Base-by-base conservation (phyloP, 2,888 invertebrate species). In the Clusia tigrina region DNA sequence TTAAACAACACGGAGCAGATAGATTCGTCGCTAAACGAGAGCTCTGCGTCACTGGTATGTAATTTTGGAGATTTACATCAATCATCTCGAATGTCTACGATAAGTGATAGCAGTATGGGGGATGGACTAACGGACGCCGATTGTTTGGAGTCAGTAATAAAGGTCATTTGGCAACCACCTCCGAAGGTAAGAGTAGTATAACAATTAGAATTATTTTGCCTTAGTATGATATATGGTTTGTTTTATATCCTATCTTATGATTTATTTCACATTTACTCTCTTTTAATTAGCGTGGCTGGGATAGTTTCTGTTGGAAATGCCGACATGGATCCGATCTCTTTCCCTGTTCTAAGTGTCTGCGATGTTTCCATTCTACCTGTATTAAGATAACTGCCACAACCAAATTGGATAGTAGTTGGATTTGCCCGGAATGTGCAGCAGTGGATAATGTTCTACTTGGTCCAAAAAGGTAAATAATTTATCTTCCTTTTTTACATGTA, bases 271-370 rank as follows among this genome's bases (percentile, higher is more conserved):
- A 46, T 74, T 80, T 48, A 42, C 42, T 42, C n/a, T 42, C 42
- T 9, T 15, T 42, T 6, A 18, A 20, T 12, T 64, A 87, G 87
- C 74, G 74, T 48, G 85, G 87, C 23, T 86, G 87, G 78, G 95
- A 95, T 82, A 86, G 88, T 17, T 96, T 91, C 81, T 98, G 97
- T 82, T 98, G 96, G 96, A 86, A 92, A 67, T 97, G 97, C 76
- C 95, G 96, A 78, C 89, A 90, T 77, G 89, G 90, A 53, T 86
- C 86, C 1, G 85, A 86, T 1, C 78, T 85, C 17, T 83, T 89
- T 73, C 85, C 86, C 6, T 96, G 96, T 81, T 90, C 91, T 26
- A 89, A 91, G 20, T 97, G 97, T 81, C 92, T 93, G 2, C 86
- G 96, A 24, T 89, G 92, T 1, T 96, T 89, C 85, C 97, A 97